Evolutionary conservation across 1,140 invertebrate genomes (phyloP).

Genomic region (Temnothorax longispinosus): DNA sequence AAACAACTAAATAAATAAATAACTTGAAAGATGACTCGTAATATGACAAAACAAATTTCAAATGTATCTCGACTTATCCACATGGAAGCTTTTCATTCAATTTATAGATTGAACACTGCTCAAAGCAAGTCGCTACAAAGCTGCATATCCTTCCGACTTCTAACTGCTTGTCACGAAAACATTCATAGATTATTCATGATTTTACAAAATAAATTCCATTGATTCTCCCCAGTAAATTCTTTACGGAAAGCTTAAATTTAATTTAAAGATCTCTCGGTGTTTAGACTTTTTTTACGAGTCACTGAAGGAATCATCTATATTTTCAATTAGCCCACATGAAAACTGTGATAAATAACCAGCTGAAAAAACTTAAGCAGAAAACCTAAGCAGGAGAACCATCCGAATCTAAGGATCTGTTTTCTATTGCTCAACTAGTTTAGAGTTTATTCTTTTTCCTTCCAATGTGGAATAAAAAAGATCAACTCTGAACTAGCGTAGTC

Average conservation of each 20-base stretch:
- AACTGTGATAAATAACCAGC: not conserved
- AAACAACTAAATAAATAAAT: not conserved
- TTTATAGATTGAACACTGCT: not conserved
- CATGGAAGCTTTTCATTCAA: not conserved
- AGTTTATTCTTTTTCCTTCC: too few species aligned
- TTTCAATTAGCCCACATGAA: not conserved
- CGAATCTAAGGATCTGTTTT: not conserved
- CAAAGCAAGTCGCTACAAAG: not conserved
- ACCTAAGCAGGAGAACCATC: too few species aligned
- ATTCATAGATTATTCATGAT: not conserved
- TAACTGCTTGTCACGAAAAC: not conserved
- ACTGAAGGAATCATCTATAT: not conserved
- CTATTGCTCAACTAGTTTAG: too few species aligned
- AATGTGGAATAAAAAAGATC: too few species aligned
- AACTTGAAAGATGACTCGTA: not conserved
- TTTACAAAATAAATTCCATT: not conserved
- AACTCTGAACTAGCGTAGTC: too few species aligned
- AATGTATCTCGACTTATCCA: not conserved
- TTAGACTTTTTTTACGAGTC: not conserved
- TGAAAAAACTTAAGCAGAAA: not conserved
- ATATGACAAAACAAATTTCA: not conserved
- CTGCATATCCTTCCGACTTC: fast-evolving
- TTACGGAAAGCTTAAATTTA: not conserved
- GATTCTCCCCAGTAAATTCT: not conserved
- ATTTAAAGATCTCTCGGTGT: not conserved